A percentile compares a stretch with the other conserved stretches of the same genome.
phyloP scores from a whole-genome alignment of 1,140 invertebrate species.

The Tetramorium alpestre region DNA sequence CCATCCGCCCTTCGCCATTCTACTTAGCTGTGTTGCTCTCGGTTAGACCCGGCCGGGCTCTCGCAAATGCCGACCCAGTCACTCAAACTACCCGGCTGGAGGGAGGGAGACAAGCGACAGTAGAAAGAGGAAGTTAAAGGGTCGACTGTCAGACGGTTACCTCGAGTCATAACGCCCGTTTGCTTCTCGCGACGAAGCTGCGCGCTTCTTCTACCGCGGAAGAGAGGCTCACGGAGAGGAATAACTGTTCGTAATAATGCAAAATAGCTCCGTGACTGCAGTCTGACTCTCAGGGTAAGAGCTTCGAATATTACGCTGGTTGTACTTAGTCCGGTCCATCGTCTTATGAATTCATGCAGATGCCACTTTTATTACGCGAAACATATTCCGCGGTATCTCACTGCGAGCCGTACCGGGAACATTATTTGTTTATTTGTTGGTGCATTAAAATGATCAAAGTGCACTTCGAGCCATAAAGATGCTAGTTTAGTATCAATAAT shows the following conservation, averaged over 20 bases:
- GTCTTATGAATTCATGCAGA: constrained; percentile 61
- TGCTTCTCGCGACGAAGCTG: constrained; percentile 48
- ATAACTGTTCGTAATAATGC: constrained; percentile 71
- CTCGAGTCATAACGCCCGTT: constrained; percentile 57
- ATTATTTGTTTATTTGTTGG: constrained; percentile 24
- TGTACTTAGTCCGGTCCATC: constrained; percentile 51
- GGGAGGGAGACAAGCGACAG: constrained; percentile 29
- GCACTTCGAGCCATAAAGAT: background rate
- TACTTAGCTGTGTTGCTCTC: constrained; percentile 40
- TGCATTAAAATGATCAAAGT: constrained; percentile 13
- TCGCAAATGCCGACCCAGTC: constrained; percentile 67
- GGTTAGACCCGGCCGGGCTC: constrained; percentile 55
- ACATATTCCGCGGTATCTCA: constrained; percentile 32
- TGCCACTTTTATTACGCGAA: constrained; percentile 52
- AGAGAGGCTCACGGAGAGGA: constrained; percentile 18
- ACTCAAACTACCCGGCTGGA: constrained; percentile 31
- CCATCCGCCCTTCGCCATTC: constrained; percentile 32
- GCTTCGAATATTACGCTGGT: constrained; percentile 54
- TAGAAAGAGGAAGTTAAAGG: constrained; percentile 48
- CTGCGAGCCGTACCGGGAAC: background rate
- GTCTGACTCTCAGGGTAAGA: constrained; percentile 39
- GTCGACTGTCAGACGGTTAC: constrained; percentile 67
- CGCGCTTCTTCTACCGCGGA: constrained; percentile 24
- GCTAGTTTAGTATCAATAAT: constrained; percentile 8
- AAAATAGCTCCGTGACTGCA: constrained; percentile 52